These are phyloP conservation scores for Gadus chalcogrammus DNA, from an alignment of 2,113 vertebrate species.

Conservation along the genomic window DNA sequence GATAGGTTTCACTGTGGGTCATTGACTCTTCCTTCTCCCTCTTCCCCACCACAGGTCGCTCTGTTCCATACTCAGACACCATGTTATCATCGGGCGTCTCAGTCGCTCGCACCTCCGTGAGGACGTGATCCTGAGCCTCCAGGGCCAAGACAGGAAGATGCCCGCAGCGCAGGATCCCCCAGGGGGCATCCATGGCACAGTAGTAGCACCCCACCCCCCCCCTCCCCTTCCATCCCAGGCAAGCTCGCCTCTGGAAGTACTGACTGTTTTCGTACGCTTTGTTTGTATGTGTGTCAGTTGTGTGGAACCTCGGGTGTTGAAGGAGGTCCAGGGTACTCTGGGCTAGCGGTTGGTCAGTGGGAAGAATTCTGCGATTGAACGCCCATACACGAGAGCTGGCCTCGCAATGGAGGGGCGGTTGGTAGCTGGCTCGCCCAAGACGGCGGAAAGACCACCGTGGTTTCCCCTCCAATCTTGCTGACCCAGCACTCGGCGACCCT, in stretches of 20 bases:
- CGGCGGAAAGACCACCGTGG: no score
- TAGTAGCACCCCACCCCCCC: background rate
- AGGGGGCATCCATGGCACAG: slow-evolving; percentile 5
- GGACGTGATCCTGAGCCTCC: slow-evolving; percentile 44
- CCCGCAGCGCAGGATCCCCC: no score
- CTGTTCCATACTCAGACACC: slow-evolving; percentile 53
- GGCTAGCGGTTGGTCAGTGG: slow-evolving; percentile 18
- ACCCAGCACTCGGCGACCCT: no score
- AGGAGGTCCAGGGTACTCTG: slow-evolving; percentile 53
- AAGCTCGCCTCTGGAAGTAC: background rate
- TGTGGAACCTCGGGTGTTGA: slow-evolving; percentile 15
- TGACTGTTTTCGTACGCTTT: background rate
- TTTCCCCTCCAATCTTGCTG: no score
- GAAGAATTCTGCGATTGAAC: no score
- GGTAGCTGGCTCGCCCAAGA: no score
- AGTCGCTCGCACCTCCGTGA: slow-evolving; percentile 34
- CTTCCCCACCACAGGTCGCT: slow-evolving; percentile 46
- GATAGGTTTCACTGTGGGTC: background rate
- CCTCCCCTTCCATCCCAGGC: slow-evolving; percentile 18
- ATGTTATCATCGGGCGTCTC: slow-evolving; percentile 53
- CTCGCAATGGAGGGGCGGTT: no score
- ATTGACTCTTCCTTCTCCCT: slow-evolving; percentile 1
- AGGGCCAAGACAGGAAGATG: no score
- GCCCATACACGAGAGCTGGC: no score
- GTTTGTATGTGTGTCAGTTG: background rate